Conservation (phyloP, 2,113 vertebrate species). For the Siphamia tubifer region DNA sequence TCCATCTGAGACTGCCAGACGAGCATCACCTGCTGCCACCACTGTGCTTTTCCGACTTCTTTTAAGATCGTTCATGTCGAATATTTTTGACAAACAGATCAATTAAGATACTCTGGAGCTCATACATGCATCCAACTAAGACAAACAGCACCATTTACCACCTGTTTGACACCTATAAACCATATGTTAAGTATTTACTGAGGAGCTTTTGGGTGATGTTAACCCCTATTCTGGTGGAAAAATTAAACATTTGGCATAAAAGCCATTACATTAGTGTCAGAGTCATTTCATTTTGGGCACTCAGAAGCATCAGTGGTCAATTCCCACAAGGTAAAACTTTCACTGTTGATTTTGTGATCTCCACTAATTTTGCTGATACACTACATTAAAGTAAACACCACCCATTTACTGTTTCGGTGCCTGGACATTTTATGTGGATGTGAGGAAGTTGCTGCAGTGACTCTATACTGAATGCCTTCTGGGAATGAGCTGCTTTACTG, state of each 20-base stretch:
- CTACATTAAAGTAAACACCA: background rate
- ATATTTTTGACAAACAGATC: slow-evolving; percentile 11
- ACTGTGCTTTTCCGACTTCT: background rate
- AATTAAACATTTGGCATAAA: background rate
- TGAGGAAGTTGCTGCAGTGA: slow-evolving; percentile 34
- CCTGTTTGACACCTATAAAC: slow-evolving; percentile 1
- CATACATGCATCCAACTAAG: slow-evolving; percentile 8
- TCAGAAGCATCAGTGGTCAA: background rate
- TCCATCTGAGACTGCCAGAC: background rate
- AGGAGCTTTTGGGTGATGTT: background rate
- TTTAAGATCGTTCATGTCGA: background rate
- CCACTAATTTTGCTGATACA: background rate
- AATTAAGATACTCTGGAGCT: slow-evolving; percentile 3
- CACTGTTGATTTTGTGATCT: background rate
- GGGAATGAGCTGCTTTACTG: slow-evolving; percentile 39
- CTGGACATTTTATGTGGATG: background rate
- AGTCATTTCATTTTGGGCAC: background rate
- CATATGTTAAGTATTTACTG: background rate
- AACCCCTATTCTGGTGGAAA: background rate
- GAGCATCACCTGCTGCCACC: background rate
- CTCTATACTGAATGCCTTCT: slow-evolving; percentile 15
- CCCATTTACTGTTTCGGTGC: background rate
- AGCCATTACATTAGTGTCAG: background rate
- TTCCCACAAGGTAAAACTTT: slow-evolving; percentile 2
- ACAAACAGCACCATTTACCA: slow-evolving; percentile 32